phyloP scores from a whole-genome alignment of 1,140 invertebrate genomes.

The Meloidogyne hapla region DNA sequence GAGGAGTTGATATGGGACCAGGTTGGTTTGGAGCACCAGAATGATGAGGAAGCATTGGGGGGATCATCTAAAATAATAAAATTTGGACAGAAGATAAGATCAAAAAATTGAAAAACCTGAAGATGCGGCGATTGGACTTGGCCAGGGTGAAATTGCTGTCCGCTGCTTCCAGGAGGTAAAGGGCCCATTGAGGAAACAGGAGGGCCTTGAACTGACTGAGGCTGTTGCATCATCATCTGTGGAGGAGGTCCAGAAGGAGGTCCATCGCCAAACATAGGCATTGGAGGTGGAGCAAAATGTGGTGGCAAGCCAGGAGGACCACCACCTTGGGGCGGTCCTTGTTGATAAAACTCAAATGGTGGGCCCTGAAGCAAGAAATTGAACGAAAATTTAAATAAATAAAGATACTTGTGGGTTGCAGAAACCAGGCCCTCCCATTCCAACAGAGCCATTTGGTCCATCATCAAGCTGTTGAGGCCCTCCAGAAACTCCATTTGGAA shows the following conservation, averaged over 20 bases:
- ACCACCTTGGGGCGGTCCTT: constrained; percentile 22
- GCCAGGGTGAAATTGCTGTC: constrained; percentile 11
- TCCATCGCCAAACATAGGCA: constrained; percentile 10
- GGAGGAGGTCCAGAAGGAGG: constrained; percentile 4
- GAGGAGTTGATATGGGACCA: constrained; percentile 10
- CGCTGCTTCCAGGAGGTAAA: background rate
- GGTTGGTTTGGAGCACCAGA: constrained; percentile 9
- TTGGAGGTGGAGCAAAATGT: constrained; percentile 17
- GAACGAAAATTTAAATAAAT: background rate
- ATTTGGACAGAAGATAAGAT: background rate
- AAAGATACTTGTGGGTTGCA: background rate
- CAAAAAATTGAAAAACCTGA: constrained; percentile 9
- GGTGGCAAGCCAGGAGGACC: constrained; percentile 10
- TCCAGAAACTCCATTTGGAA: constrained; percentile 22
- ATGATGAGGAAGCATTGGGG: constrained; percentile 19
- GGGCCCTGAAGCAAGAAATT: constrained; percentile 14
- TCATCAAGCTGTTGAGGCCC: constrained; percentile 23
- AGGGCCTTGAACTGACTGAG: constrained; percentile 6
- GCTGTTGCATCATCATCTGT: constrained; percentile 29
- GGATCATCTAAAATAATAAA: constrained; percentile 15
- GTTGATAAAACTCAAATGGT: constrained; percentile 30
- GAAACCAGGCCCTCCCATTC: constrained; percentile 22
- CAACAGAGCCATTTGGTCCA: constrained; percentile 19
- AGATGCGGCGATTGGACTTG: constrained; percentile 1
- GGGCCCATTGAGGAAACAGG: background rate